Percentiles rank a stretch among this genome's conserved stretches.
Evolutionary conservation across 2,888 invertebrate species (phyloP).

Genomic region (Orchesella flavescens): DNA sequence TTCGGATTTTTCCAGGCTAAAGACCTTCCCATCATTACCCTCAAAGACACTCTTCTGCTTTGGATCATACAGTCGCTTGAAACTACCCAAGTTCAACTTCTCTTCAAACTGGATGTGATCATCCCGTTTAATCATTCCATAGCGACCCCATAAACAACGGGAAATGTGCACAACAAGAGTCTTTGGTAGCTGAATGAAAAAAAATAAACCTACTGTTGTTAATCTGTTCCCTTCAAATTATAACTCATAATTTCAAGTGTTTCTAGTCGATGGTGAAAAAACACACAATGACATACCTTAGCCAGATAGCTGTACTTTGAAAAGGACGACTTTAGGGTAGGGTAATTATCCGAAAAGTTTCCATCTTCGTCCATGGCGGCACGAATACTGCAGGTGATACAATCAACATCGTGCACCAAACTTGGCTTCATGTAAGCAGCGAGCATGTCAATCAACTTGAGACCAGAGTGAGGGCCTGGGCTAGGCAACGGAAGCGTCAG

Average conservation of each 20-base stretch:
- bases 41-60: conserved; percentile 7
- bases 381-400: conserved; percentile 80
- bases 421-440: conserved; percentile 90
- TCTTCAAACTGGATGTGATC: conserved; percentile 94
- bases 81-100: conserved; percentile 77
- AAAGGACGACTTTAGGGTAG: conserved; percentile 79
- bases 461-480: conserved; percentile 77
- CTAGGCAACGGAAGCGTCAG: conserved; percentile 86
- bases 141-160: conserved; percentile 87
- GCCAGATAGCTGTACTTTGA: conserved; percentile 84
- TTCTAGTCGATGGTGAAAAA: too few relatives aligned
- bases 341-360: conserved; percentile 72
- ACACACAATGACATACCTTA: too few relatives aligned
- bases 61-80: conserved; percentile 33
- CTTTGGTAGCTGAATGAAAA: conserved; percentile 84
- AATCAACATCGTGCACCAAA: conserved; percentile 87
- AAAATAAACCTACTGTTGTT: too few relatives aligned
- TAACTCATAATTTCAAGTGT: too few relatives aligned
- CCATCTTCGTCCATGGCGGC: background rate
- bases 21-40: background rate
- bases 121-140: conserved; percentile 85
- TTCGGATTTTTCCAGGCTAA: background rate
- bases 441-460: conserved; percentile 79
- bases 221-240: too few relatives aligned
- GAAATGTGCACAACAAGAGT: conserved; percentile 93